Base-by-base conservation (phyloP, 2,113 vertebrate species). In the Numenius arquata region DNA sequence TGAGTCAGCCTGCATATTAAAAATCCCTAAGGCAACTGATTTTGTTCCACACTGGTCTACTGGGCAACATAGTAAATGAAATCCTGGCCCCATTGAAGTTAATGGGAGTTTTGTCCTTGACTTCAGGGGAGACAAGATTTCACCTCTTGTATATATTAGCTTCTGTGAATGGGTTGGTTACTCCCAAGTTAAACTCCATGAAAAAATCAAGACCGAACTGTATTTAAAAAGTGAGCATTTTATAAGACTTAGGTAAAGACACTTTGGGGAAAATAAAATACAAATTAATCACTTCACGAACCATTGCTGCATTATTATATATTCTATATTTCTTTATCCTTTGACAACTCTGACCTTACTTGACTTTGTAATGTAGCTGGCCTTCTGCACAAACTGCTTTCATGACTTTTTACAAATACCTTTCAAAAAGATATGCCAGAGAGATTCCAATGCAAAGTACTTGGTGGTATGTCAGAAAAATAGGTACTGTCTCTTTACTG, bases 281-380 rank as follows among this genome's bases (percentile, higher is more conserved):
- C 94, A 96, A 96, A 96, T 96, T n/a, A 94, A 96, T 96, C 94
- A 95, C 92, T 78, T 96, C 96, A 96, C 70, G 58, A 97, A 73
- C 89, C 95, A 95, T 96, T 95, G 95, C 96, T 96, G 89, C 94
- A 89, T 96, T 95, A 95, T 87, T 88, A 95, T 76, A 30, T 41
- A 82, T 92, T 79, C 95, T 45, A 62, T 95, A 96, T 95, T 91
- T 95, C 94, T 85, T 76, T 68, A 38, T 78, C 84, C 84, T 93
- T 55, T 92, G 94, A 95, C 94, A 96, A 76, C 50, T 71, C 77
- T 82, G 89, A 95, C 92, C 96, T 97, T 87, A 81, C 61, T 74
- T 93, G 92, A 92, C 95, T 96, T 96, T 96, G 87, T 32, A 36
- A 76, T 2, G 29, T 5, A 34, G 63, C 81, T 79, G 66, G 66